Conservation (phyloP, 1,140 invertebrate genomes). For the Eupristina koningsbergeri region DNA sequence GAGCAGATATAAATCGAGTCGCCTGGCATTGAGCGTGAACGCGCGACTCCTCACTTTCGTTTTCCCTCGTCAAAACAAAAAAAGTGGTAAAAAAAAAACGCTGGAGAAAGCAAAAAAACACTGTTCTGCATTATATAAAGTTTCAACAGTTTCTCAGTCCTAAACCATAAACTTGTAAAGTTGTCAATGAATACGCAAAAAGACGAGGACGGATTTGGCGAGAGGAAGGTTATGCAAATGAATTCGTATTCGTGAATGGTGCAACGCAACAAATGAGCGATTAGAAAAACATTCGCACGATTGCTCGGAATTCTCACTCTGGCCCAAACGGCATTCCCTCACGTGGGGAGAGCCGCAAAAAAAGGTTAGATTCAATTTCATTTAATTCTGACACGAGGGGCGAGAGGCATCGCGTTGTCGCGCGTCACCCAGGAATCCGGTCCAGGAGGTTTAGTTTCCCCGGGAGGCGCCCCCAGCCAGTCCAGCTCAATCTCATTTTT, state of each 20-base stretch:
- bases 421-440: constrained; percentile 9
- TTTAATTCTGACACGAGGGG: neutral
- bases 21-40: neutral
- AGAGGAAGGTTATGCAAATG: neutral
- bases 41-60: constrained; percentile 28
- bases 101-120: no score
- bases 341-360: neutral
- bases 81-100: no score
- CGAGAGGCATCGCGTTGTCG: neutral
- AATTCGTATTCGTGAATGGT: no score
- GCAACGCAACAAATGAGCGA: neutral
- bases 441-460: constrained; percentile 3
- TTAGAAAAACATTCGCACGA: constrained; percentile 11
- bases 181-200: no score
- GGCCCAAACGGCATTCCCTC: neutral
- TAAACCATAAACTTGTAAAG: no score
- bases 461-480: neutral
- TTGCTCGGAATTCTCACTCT: neutral
- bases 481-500: neutral
- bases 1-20: constrained; percentile 48
- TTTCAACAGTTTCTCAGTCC: no score
- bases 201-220: no score
- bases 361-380: neutral
- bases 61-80: neutral
- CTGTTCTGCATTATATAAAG: no score